Base-by-base conservation (phyloP, 2,888 invertebrate species). In the Trachelus iudaicus region DNA sequence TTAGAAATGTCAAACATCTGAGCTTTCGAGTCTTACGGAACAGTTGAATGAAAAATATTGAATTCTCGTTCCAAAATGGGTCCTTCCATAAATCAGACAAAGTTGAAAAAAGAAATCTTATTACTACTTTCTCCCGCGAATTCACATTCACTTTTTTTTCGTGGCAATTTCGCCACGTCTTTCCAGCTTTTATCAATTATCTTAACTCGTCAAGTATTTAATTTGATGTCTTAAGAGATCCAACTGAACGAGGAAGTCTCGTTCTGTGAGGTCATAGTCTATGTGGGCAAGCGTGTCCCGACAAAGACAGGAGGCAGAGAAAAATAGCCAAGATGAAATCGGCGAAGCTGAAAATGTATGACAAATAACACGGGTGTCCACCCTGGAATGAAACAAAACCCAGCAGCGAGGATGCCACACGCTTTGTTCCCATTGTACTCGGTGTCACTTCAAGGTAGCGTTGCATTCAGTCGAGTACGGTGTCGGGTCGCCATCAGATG, bases 401-500 rank as follows among this genome's bases (percentile, higher is more conserved):
- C 85, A 82, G 83, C 83, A 83, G 79, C 56, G 56, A 56, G 85
- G 85, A 83, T 85, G 85, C 84, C 84, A 85, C 85, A 86, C 84
- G 87, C 90, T 91, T 91, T 90, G 90, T 91, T 91, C 87, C 87
- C 87, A 90, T 91, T 91, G 90, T 91, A 85, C 86, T 83, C 83
- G 87, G 87, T 91, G 90, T 91, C 91, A 90, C 90, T 91, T 88
- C 86, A 88, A 85, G 87, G 88, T 87, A 88, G 86, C 87, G 79
- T 83, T 84, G 84, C 84, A 88, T 87, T 87, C 88, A 87, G 83
- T 83, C 83, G 82, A 78, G 79, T 79, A 82, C 84, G 90, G 90
- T 90, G 91, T 91, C 90, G 89, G 90, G 88, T 91, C 90, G 89
- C 90, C 89, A 87, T 88, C 87, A 91, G 91, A 91, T 91, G 89